Percentiles rank a stretch among this genome's conserved stretches.
Conservation (phyloP, 2,888 invertebrate genomes). For the Camponotus fellah region DNA sequence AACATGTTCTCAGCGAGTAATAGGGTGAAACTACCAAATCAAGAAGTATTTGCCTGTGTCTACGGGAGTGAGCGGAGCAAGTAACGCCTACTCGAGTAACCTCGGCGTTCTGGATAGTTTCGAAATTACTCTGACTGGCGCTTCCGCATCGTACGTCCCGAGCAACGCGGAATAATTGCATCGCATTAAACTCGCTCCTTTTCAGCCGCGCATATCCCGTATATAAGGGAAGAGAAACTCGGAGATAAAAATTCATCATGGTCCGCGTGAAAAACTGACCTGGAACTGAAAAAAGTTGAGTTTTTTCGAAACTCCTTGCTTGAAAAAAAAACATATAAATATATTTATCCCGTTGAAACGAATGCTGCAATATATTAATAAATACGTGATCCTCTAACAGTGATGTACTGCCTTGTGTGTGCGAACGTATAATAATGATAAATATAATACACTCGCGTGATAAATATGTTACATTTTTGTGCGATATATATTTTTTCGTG, state of each 20-base stretch:
- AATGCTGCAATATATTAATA: conserved; percentile 2
- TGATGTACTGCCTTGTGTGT: not conserved
- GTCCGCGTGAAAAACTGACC: not conserved
- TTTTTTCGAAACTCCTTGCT: conserved; percentile 9
- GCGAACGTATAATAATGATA: conserved; percentile 2
- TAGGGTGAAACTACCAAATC: conserved; percentile 61
- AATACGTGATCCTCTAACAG: not conserved
- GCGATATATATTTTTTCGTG: not conserved
- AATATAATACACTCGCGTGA: not conserved
- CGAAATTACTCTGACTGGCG: conserved; percentile 70
- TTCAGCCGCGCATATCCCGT: conserved; percentile 13
- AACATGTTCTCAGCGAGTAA: conserved; percentile 62
- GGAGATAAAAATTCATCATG: conserved; percentile 33
- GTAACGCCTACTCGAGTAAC: conserved; percentile 72
- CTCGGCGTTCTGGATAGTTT: conserved; percentile 69
- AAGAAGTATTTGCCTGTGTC: conserved; percentile 61
- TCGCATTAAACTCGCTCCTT: conserved; percentile 51
- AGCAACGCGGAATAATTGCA: conserved; percentile 60
- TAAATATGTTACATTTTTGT: not conserved
- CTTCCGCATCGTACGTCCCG: conserved; percentile 52
- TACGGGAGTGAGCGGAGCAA: conserved; percentile 58
- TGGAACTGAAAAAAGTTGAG: conserved; percentile 7
- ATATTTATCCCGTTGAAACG: not conserved
- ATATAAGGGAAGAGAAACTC: not conserved
- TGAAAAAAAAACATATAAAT: not conserved